Conservation (phyloP, 2,797 vertebrate species). For the Alfaro cultratus region DNA sequence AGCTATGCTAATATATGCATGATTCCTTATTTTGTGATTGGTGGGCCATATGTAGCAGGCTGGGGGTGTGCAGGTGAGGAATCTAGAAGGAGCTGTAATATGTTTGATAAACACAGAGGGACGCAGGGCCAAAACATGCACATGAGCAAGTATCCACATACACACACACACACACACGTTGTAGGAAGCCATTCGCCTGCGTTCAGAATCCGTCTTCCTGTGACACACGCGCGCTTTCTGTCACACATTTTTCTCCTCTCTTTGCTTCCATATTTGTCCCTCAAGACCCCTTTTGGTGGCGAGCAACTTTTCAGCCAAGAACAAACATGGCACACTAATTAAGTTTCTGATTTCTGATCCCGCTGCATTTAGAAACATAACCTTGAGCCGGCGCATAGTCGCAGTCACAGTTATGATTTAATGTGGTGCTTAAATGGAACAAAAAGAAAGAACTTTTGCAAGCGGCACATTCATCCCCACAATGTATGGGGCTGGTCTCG, state of each 20-base stretch:
- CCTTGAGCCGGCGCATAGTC: slow-evolving; percentile 75
- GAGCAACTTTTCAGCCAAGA: slow-evolving; percentile 74
- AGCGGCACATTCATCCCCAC: slow-evolving; percentile 76
- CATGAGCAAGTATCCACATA: slow-evolving; percentile 6
- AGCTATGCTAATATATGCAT: slow-evolving; percentile 99
- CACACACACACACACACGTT: slow-evolving; percentile 1
- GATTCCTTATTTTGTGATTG: slow-evolving; percentile 99
- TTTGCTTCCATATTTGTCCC: slow-evolving; percentile 66
- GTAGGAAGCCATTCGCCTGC: slow-evolving; percentile 45
- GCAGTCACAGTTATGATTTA: slow-evolving; percentile 77
- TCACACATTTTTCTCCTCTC: slow-evolving; percentile 45
- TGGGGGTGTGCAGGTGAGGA: slow-evolving; percentile 98
- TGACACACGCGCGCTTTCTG: slow-evolving; percentile 30
- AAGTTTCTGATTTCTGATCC: slow-evolving; percentile 80
- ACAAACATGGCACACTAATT: slow-evolving; percentile 76
- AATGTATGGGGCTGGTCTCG: slow-evolving; percentile 76
- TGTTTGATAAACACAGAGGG: slow-evolving; percentile 94
- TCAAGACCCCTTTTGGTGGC: slow-evolving; percentile 67
- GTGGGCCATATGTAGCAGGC: slow-evolving; percentile 97
- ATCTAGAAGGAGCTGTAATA: slow-evolving; percentile 95
- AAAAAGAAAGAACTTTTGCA: slow-evolving; percentile 78
- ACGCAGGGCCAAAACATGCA: slow-evolving; percentile 75
- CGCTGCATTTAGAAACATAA: slow-evolving; percentile 79
- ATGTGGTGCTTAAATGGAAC: slow-evolving; percentile 77
- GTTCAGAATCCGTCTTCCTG: slow-evolving; percentile 63